Base-by-base conservation (phyloP, 2,113 vertebrate species). In the Himantopus leucocephalus region DNA sequence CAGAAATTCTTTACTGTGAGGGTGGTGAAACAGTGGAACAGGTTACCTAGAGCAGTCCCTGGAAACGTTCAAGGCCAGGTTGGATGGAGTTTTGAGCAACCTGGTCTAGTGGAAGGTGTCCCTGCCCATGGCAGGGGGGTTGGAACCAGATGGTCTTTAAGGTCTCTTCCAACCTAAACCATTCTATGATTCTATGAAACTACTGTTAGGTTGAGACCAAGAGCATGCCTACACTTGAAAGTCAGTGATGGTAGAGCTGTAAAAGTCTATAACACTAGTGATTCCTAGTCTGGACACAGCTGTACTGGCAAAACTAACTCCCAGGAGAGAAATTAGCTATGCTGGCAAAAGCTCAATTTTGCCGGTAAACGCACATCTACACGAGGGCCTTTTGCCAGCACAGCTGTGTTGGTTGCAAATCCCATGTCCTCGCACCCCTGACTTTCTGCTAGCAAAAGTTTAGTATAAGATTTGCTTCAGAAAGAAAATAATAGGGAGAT, bases 321-420 rank as follows among this genome's bases (percentile, higher is more conserved):
- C 64, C 88, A 66, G 59, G 82, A 83, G 82, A 83, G 63, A 95
- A 95, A 97, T 96, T 77, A 96, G 85, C 92, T 93, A 8, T 85
- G 93, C 85, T 96, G 96, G 95, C 93, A 96, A 76, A 88, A 95
- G 71, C 43, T 93, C 92, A 93, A 59, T 71, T 93, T 92, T 92
- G 92, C 95, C 4, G 1, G 92, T 93, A 90, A 94, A 95, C 56
- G 90, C 88, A 86, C 85, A 94, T 95, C 95, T 93, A 90, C 23
- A 8, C 37, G 77, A 77, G 95, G 96, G 96, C 93, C 75, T 85
- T 93, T 41, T 97, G 96, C 96, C 96, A 97, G 88, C 95, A 92
- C 96, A 97, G 96, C 96, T 97, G 96, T 90, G 95, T 71, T 90
- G 82, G 58, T 96, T 96, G 82, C 78, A 96, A 96, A 96, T 95